phyloP scores from a whole-genome alignment of 2,888 invertebrate species.

The Tolmerus cingulatus region DNA sequence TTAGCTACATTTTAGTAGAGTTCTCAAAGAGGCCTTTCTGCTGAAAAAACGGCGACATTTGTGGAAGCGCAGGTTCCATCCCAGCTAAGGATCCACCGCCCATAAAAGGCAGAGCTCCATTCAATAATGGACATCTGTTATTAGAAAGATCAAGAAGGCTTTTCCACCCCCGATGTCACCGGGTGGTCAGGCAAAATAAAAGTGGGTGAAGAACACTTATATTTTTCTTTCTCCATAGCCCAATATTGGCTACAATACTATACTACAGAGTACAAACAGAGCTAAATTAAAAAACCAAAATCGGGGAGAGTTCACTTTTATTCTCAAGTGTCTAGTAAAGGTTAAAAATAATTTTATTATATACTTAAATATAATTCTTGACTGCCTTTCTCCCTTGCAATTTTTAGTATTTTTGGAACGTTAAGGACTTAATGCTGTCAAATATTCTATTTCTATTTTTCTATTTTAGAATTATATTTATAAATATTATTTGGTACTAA shows the following conservation, averaged over 20 bases:
- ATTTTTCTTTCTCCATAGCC: neutral
- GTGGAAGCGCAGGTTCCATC: neutral
- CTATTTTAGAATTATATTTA: no score
- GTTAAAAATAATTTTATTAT: no score
- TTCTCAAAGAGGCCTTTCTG: constrained; percentile 1
- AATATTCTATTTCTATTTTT: no score
- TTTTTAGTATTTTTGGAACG: no score
- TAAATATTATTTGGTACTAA: no score
- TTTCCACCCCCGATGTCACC: neutral
- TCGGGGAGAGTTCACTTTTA: no score
- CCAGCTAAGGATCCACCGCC: neutral
- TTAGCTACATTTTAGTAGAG: constrained; percentile 40
- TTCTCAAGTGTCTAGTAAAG: no score
- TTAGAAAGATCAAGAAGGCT: neutral
- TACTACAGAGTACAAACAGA: neutral
- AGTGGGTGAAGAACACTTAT: neutral
- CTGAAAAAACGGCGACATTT: neutral
- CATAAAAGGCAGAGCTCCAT: neutral
- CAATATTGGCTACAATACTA: neutral
- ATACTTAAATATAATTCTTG: no score
- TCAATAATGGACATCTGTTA: constrained; percentile 12
- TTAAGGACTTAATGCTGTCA: no score
- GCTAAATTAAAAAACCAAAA: no score
- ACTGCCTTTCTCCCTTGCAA: no score
- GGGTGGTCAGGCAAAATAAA: neutral